Base-by-base conservation (phyloP, 2,888 invertebrate species). In the Laothoe populi region DNA sequence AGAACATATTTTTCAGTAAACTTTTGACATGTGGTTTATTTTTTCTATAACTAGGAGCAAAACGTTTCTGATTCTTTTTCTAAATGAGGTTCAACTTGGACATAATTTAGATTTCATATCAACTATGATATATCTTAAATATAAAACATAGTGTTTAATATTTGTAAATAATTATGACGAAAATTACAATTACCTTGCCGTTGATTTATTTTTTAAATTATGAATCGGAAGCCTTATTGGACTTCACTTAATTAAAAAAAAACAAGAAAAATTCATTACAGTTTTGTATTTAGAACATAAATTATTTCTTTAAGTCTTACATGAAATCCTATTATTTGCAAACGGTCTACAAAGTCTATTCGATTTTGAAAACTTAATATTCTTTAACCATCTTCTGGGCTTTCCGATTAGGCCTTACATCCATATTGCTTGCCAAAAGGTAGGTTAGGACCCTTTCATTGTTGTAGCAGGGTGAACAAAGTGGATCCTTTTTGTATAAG, bases 371-470 rank as follows among this genome's bases (percentile, higher is more conserved):
- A n/a, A n/a, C 19, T 23, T 49, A 13, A 2, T 26, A 23, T n/a
- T n/a, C 4, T 24, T 24, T 46, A 23, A 26, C 49, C 16, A 49
- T 26, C 26, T 49, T 49, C 49, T 26, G 16, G 49, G 7, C 24
- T 26, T n/a, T 7, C 16, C 8, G 49, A 16, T 26, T 26, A 49
- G 8, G 26, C 26, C n/a, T n/a, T 48, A 7, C 48, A 26, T n/a
- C 19, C 26, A 49, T 16, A 49, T 49, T 49, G 26, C 49, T n/a
- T 49, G 8, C 26, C 26, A 49, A 26, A 49, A 49, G 24, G 24
- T 4, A 48, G 5, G 24, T 48, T 48, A 26, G 5, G 49, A 49
- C 49, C 49, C 16, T 49, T 49, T 49, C 23, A 49, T 49, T 49
- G 49, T 49, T 49, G 49, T 49, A 26, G 26, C 24, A 31, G 26